Percentiles rank a stretch among this genome's conserved stretches.
These are phyloP conservation scores for Rhamnusium bicolor DNA, from an alignment of 2,888 invertebrate species.

Conservation along the genomic window DNA sequence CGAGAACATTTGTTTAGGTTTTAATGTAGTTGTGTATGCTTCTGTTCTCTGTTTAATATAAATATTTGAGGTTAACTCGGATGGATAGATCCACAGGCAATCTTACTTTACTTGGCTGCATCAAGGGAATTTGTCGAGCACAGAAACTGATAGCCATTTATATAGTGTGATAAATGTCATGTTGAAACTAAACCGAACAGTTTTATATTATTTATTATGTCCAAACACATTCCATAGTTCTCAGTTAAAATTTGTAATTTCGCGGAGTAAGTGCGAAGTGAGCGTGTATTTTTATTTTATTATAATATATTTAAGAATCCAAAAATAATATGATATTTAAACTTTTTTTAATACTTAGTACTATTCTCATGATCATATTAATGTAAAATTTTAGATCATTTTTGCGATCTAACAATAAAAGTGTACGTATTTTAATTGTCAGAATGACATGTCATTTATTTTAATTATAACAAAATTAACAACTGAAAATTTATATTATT, in stretches of 20 bases:
- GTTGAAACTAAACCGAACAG: not conserved
- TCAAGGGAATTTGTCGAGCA: slow-evolving; percentile 21
- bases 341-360: too few species aligned
- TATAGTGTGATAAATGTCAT: slow-evolving; percentile 38
- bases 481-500: too few species aligned
- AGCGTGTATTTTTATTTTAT: too few species aligned
- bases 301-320: too few species aligned
- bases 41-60: slow-evolving; percentile 3
- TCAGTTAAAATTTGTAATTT: not conserved
- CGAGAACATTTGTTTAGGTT: not conserved
- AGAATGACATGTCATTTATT: too few species aligned
- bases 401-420: too few species aligned
- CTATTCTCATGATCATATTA: too few species aligned
- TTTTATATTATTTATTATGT: not conserved
- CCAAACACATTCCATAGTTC: not conserved
- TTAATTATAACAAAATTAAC: too few species aligned
- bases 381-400: too few species aligned
- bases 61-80: slow-evolving; percentile 25
- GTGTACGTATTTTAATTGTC: too few species aligned
- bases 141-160: slow-evolving; percentile 32
- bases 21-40: not conserved
- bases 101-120: slow-evolving; percentile 26
- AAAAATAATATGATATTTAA: too few species aligned
- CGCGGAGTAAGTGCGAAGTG: too few species aligned
- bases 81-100: slow-evolving; percentile 36